Conservation (phyloP, 2,113 vertebrate species). For the Nothocercus julius region DNA sequence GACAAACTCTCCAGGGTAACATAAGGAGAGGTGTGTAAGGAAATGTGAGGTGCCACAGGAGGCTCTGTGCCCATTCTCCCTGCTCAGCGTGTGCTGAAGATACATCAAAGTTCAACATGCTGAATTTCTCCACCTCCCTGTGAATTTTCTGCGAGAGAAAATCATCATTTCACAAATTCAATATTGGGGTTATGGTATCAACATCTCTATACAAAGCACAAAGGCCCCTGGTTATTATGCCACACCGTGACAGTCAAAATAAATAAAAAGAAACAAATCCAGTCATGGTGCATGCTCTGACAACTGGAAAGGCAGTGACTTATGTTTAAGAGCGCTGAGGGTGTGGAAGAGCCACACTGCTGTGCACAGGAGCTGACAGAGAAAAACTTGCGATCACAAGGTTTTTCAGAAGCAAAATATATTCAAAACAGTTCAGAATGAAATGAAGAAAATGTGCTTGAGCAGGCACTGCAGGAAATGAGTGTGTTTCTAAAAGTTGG, state of each 20-base stretch:
- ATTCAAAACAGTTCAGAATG: neutral
- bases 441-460: neutral
- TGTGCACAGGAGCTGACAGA: neutral
- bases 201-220: neutral
- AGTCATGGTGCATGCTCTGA: accelerated
- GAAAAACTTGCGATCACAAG: neutral
- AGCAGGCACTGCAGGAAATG: neutral
- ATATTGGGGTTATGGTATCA: neutral
- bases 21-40: conserved; percentile 28
- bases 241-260: neutral
- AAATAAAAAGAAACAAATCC: neutral
- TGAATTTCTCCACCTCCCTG: neutral
- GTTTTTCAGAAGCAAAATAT: neutral
- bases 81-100: neutral
- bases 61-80: neutral
- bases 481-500: neutral
- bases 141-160: neutral
- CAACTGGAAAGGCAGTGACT: neutral
- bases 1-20: conserved; percentile 29
- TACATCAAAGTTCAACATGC: neutral
- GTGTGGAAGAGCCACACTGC: neutral
- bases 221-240: neutral
- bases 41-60: neutral
- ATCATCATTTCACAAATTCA: neutral
- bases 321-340: neutral